Evolutionary conservation across 1,140 invertebrate species (phyloP), one percentile per base, ranked within the genome.

Genomic region (Pygmarrhopalites habei): DNA sequence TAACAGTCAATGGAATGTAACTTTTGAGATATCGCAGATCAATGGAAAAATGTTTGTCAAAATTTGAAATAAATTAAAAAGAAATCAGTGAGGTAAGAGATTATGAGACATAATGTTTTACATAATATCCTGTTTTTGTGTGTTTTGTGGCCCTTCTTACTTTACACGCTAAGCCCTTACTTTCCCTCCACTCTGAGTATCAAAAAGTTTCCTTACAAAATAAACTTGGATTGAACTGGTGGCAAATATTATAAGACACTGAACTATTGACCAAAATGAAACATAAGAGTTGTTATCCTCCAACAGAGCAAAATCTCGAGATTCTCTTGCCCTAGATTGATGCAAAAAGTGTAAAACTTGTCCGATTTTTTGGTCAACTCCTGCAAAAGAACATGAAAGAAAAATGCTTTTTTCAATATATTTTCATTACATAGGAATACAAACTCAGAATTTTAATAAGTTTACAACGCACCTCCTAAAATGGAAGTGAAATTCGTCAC

Each of bases 401-500:
- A 15, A 7, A 47, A 47, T 47, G 10, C 19, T 47, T 21, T 15
- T 19, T 15, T 39, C 21, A 41, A 28, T 10, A 10, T 39, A 39
- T 10, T 19, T 39, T 39, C 17, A 35, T 58, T 29, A 12, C 7
- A 49, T 21, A 12, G 4, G 10, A 23, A 12, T 25, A 49, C 19
- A 47, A 61, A 15, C 60, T 49, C 21, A 58, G 15, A 51, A 26
- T 56, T 41, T 55, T 43, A 39, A 28, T 46, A 32, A 41, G 30
- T 21, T 28, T 19, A 32, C 17, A 19, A 43, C n/a, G 73, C 72
- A 80, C 69, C 78, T 57, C 55, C 51, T 21, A 71, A 46, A 5
- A 61, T 71, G 19, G 49, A 28, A 10, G 92, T 94, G 73, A 95
- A 94, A 75, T 95, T 95, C 60, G 86, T 83, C 55, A 95, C 92